Evolutionary conservation across 2,797 vertebrate genomes (phyloP).

Genomic region (Ataeniobius toweri): DNA sequence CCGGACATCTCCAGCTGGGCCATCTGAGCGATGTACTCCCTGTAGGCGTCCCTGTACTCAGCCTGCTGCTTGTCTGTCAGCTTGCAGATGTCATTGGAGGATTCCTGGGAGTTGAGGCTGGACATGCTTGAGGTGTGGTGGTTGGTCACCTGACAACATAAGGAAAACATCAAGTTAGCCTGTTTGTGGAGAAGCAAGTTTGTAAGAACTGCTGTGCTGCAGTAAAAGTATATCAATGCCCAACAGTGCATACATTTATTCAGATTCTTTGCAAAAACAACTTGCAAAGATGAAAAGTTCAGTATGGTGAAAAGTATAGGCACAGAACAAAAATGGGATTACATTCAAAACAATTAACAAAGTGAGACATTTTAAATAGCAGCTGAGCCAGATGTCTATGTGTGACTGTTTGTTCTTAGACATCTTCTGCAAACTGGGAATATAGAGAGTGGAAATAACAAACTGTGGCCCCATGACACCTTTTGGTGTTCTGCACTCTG

Average conservation of each 20-base stretch:
- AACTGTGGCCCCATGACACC: conserved; percentile 55
- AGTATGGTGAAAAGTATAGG: conserved; percentile 24
- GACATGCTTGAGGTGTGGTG: conserved; percentile 92
- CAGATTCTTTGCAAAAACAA: conserved; percentile 10
- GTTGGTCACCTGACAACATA: conserved; percentile 81
- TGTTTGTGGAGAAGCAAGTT: background rate
- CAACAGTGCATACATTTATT: background rate
- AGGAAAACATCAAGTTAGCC: background rate
- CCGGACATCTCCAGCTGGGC: conserved; percentile 89
- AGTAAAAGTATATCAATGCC: background rate
- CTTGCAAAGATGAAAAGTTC: conserved; percentile 2
- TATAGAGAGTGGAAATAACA: conserved; percentile 56
- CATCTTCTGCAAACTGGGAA: conserved; percentile 47
- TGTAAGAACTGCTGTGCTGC: background rate
- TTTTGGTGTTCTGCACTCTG: conserved; percentile 35
- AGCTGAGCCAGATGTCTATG: conserved; percentile 41
- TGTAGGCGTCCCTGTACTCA: conserved; percentile 94
- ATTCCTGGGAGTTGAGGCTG: conserved; percentile 98
- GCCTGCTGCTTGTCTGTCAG: conserved; percentile 98
- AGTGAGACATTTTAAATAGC: conserved; percentile 51
- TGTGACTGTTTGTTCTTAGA: conserved; percentile 32
- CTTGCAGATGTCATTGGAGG: conserved; percentile 94
- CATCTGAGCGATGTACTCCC: conserved; percentile 97
- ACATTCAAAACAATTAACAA: conserved; percentile 51
- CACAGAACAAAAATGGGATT: conserved; percentile 18